Evolutionary conservation across 2,888 invertebrate genomes (phyloP), one percentile per base, ranked within the genome.

Genomic region (Dyspetes luteomarginatus): DNA sequence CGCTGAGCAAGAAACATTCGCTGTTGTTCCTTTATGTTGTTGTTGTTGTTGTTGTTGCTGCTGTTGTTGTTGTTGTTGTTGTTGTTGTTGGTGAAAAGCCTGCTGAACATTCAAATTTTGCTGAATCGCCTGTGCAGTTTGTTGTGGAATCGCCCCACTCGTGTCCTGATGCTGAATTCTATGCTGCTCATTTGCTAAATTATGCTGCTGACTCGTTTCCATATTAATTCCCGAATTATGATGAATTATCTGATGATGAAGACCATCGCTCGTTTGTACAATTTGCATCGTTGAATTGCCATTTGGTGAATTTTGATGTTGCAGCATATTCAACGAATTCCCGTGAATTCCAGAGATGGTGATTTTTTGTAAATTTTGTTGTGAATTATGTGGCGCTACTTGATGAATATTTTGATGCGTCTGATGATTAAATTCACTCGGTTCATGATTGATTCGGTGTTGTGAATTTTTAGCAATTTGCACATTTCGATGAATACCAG

Each of bases 351-450:
- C 81, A 30, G 84, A 81, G 19, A 83, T 83, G 17, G 79, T 83
- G 9, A 82, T 87, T 86, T 82, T 89, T 81, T 91, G 91, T 48
- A 91, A 77, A 84, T 89, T 91, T 67, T 91, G 91, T 67, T 91
- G 91, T 0, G 90, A 84, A 77, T 91, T 87, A 67, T 91, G 91
- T 3, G 91, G 87, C 2, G 90, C 88, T 55, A 90, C 87, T 73
- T 91, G 91, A 52, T 89, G 89, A 12, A 88, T 86, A 84, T 89
- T 91, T 73, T 89, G 90, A 72, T 91, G 91, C 67, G 89, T 90
- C 78, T 91, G 91, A 79, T 89, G 90, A 4, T 90, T 77, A 50
- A 81, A 81, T 17, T 84, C 84, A 62, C 72, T 84, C 30, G 55
- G 81, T 30, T 89, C 89, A 55, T 87, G 88, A 45, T 87, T 85